These are phyloP conservation scores for Hetaerina titia DNA, from an alignment of 2,888 invertebrate genomes.

Conservation along the genomic window DNA sequence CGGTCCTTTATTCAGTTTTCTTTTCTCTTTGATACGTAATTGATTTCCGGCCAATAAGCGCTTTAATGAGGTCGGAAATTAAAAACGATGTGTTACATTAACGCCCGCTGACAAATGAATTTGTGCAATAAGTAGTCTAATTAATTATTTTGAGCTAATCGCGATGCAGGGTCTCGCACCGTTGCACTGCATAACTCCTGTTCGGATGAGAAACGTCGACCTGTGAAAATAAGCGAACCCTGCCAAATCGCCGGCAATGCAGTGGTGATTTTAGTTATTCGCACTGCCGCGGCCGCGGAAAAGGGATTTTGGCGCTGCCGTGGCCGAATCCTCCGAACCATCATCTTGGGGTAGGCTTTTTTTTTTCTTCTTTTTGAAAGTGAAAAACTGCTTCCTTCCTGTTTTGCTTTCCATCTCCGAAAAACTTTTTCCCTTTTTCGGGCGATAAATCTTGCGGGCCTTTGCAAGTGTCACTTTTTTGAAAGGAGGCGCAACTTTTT, in stretches of 20 bases:
- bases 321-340: conserved; percentile 12
- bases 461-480: conserved; percentile 39
- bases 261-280: conserved; percentile 15
- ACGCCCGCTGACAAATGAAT: not conserved
- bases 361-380: not conserved
- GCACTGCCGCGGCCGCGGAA: not conserved
- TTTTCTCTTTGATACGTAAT: not conserved
- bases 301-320: not conserved
- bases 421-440: conserved; percentile 6
- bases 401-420: conserved; percentile 27
- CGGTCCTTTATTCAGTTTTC: not conserved
- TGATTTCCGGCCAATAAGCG: not conserved
- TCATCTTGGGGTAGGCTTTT: not conserved
- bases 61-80: not conserved
- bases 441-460: conserved; percentile 20
- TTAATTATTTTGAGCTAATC: conserved; percentile 1
- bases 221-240: not conserved
- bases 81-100: not conserved
- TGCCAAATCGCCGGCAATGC: not conserved
- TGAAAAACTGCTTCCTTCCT: conserved; percentile 27
- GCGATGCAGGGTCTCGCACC: not conserved
- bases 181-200: not conserved
- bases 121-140: not conserved
- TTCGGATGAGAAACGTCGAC: not conserved
- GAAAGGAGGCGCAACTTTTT: conserved; percentile 21